Percentiles rank a stretch among this genome's conserved stretches.
Evolutionary conservation across 2,113 vertebrate genomes (phyloP).

Genomic region (Sylvicapra grimmia): DNA sequence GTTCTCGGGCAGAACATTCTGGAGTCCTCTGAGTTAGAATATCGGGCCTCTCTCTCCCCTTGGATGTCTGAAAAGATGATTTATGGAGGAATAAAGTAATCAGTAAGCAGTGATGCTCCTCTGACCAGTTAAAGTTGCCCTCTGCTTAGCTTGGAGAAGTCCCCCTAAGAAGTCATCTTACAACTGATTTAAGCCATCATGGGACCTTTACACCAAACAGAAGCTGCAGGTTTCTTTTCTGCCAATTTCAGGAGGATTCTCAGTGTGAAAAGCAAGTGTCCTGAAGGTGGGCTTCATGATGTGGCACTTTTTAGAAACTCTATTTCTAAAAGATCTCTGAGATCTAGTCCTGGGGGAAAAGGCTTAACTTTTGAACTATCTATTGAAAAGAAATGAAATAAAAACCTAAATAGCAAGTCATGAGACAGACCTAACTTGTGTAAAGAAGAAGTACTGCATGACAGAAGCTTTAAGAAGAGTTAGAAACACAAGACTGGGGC

Average conservation of each 20-base stretch:
- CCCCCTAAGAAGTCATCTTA: slow-evolving; percentile 41
- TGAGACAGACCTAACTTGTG: not conserved
- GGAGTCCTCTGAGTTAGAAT: not conserved
- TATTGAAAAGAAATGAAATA: slow-evolving; percentile 14
- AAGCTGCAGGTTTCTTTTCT: not conserved
- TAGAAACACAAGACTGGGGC: not conserved
- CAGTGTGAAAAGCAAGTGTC: not conserved
- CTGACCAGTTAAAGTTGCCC: slow-evolving; percentile 53
- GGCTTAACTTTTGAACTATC: not conserved
- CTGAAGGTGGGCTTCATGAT: not conserved
- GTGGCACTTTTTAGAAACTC: not conserved
- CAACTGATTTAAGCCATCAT: slow-evolving; percentile 30
- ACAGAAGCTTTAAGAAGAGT: not conserved
- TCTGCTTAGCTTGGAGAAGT: slow-evolving; percentile 50
- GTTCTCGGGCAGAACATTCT: not conserved
- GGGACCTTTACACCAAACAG: not conserved
- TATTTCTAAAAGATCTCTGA: slow-evolving; percentile 10
- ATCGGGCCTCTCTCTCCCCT: not conserved
- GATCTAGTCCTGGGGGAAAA: not conserved
- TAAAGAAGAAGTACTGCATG: not conserved
- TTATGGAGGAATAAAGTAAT: slow-evolving; percentile 34
- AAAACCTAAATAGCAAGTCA: not conserved
- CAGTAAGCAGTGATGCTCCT: slow-evolving; percentile 50
- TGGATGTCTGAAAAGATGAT: slow-evolving; percentile 42
- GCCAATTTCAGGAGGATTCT: not conserved